Conservation (phyloP, 2,888 invertebrate genomes). For the Aelia acuminata region DNA sequence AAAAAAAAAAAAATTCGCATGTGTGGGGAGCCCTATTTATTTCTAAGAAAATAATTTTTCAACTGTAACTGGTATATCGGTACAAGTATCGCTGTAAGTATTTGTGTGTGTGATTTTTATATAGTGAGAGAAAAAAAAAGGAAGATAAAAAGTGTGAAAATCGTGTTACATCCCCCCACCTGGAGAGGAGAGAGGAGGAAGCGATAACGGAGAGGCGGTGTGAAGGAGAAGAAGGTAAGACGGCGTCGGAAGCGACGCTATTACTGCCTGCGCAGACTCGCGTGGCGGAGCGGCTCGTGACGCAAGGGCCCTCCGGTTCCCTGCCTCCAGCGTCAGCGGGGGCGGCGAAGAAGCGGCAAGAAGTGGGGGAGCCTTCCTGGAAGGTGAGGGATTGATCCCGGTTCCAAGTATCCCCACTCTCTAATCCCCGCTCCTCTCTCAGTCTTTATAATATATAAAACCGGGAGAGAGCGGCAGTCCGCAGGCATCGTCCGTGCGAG, state of each 20-base stretch:
- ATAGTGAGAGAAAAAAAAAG: too few relatives aligned
- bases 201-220: background rate
- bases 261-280: constrained; percentile 1
- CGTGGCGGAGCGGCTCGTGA: background rate
- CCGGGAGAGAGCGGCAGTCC: constrained; percentile 15
- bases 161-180: too few relatives aligned
- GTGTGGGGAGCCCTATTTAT: too few relatives aligned
- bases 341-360: constrained; percentile 17
- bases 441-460: constrained; percentile 50
- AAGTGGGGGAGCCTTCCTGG: constrained; percentile 43
- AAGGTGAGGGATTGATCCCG: constrained; percentile 55
- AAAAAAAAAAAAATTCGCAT: too few relatives aligned
- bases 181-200: background rate
- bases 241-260: background rate
- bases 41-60: too few relatives aligned
- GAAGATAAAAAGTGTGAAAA: too few relatives aligned
- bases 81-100: too few relatives aligned
- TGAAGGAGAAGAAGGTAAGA: background rate
- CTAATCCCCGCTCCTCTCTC: constrained; percentile 38
- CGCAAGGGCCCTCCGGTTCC: background rate
- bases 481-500: constrained; percentile 46
- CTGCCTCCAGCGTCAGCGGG: constrained; percentile 13
- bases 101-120: too few relatives aligned
- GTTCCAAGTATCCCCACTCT: constrained; percentile 49
- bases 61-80: too few relatives aligned